These are phyloP conservation scores for Dysmachus trigonus DNA, from an alignment of 2,888 invertebrate genomes.

Conservation along the genomic window DNA sequence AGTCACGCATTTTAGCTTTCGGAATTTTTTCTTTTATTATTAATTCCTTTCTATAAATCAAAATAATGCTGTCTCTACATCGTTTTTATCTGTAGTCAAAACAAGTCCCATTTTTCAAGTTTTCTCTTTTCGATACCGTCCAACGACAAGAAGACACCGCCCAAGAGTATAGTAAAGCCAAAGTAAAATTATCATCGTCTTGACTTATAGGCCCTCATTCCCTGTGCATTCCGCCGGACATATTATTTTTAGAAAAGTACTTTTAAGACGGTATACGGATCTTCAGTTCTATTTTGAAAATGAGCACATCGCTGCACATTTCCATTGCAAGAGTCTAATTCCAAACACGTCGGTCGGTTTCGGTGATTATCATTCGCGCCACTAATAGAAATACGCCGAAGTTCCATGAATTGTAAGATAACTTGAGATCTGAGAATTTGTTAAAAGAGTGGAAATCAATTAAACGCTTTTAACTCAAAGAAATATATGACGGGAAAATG, in stretches of 20 bases:
- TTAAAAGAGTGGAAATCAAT: not conserved
- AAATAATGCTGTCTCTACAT: not conserved
- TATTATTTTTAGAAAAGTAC: conserved; percentile 11
- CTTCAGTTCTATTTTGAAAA: conserved; percentile 12
- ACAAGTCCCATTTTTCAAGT: not conserved
- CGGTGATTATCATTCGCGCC: not conserved
- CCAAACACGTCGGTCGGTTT: not conserved
- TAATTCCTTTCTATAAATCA: not conserved
- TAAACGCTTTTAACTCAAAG: not conserved
- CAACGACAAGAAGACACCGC: not conserved
- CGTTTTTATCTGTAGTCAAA: not conserved
- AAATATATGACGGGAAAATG: not conserved
- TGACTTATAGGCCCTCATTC: not conserved
- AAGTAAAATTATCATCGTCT: not conserved
- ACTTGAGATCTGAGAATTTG: not conserved
- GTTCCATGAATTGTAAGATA: not conserved
- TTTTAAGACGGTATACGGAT: not conserved
- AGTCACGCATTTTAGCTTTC: not conserved
- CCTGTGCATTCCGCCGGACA: not conserved
- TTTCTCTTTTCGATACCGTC: not conserved
- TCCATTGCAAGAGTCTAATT: conserved; percentile 21
- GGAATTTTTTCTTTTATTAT: not conserved
- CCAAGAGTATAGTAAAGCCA: not conserved
- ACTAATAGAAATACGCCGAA: not conserved
- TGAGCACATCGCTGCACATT: conserved; percentile 19